Evolutionary conservation across 2,797 vertebrate species (phyloP), one percentile per base, ranked within the genome.

Genomic region (Sebastes reedi): DNA sequence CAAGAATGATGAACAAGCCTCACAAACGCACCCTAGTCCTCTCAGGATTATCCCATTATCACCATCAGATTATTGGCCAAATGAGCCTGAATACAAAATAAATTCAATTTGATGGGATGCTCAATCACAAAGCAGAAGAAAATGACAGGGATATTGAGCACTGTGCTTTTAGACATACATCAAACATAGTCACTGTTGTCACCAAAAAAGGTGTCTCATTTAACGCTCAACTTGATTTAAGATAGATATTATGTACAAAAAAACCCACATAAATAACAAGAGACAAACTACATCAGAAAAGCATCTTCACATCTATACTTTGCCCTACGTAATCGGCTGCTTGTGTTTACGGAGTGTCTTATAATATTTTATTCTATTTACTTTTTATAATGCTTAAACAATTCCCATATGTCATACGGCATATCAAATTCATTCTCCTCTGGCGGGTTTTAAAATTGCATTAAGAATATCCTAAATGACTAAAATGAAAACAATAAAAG

Each of bases 91-190:
- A 54, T 65, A 8, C 30, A 85, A 70, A 80, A 79, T 59, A 52
- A 81, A 81, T 65, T 56, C 30, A 65, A 61, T 76, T 61, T 74
- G 52, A 36, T 24, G 27, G 18, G 20, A 70, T 46, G 59, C 55
- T 72, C 20, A 18, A n/a, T 66, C 46, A 56, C 42, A 68, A 79
- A 79, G 54, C 3, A 12, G 8, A 3, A 30, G 14, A 60, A 77
- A 77, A 74, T 61, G 14, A 39, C 8, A 46, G 8, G 13, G 13
- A 79, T 54, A 65, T 67, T 29, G 42, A 20, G 14, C n/a, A 22
- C 29, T 71, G 30, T 73, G 68, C 65, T 71, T 62, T 66, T 25
- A 73, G 60, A 70, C 3, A 7, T 69, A 56, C 24, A 75, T 11
- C 68, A 68, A 32, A 52, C 16, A 80, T 16, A 59, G 1, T 2